Evolutionary conservation across 2,888 invertebrate species (phyloP).

Genomic region (Ennomos quercinarius): DNA sequence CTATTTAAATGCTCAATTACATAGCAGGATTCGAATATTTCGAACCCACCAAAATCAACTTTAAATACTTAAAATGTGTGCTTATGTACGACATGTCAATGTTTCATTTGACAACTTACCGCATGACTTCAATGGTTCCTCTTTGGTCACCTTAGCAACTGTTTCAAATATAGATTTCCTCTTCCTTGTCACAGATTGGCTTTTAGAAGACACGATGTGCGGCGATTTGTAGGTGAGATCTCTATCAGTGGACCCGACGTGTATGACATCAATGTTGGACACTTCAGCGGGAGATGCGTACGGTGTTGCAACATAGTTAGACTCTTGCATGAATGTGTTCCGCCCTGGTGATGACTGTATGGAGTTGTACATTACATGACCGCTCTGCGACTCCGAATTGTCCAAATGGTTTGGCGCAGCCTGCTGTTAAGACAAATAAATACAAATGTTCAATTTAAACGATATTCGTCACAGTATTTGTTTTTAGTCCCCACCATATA

Average conservation of each 20-base stretch:
- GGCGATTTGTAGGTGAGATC: constrained; percentile 49
- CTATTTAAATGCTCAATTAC: too few species aligned
- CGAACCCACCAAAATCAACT: too few species aligned
- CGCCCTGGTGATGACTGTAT: constrained; percentile 49
- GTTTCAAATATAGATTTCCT: constrained; percentile 64
- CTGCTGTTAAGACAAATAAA: constrained; percentile 22
- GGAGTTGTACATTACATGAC: constrained; percentile 44
- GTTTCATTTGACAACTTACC: constrained; percentile 44
- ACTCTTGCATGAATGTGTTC: constrained; percentile 47
- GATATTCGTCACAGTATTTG: too few species aligned
- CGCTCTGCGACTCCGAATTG: constrained; percentile 37
- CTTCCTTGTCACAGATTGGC: constrained; percentile 53
- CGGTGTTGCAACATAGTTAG: constrained; percentile 52
- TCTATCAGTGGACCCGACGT: constrained; percentile 43
- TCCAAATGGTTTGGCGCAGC: background rate
- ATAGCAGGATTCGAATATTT: too few species aligned
- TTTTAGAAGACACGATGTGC: constrained; percentile 50
- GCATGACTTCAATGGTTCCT: constrained; percentile 39
- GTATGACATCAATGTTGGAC: constrained; percentile 43
- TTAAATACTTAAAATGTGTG: too few species aligned
- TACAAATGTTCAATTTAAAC: background rate
- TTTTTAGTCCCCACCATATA: too few species aligned
- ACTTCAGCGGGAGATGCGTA: constrained; percentile 37
- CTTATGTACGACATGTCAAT: too few species aligned
- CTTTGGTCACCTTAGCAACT: constrained; percentile 25